Conservation (phyloP, 1,140 invertebrate species). For the Mercenaria mercenaria region DNA sequence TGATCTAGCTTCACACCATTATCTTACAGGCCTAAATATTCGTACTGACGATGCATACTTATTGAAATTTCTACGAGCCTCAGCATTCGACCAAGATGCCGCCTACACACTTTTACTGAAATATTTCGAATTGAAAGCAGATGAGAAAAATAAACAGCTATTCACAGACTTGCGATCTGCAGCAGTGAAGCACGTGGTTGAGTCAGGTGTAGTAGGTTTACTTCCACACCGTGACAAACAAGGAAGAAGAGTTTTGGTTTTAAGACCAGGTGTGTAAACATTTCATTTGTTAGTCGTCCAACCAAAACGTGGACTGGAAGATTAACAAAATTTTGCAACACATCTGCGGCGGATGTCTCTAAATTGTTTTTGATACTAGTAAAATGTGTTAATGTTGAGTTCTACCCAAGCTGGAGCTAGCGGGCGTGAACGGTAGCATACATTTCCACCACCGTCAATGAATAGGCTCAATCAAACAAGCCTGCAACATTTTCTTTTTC, state of each 20-base stretch:
- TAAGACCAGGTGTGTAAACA: conserved; percentile 85
- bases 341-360: too few species aligned
- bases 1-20: too few species aligned
- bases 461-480: too few species aligned
- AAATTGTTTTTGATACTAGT: too few species aligned
- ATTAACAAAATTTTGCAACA: too few species aligned
- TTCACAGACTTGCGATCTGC: conserved; percentile 90
- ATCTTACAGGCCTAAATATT: conserved; percentile 73
- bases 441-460: too few species aligned
- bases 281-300: background rate
- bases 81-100: conserved; percentile 93
- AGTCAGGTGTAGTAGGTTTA: conserved; percentile 92
- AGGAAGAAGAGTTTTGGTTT: conserved; percentile 92
- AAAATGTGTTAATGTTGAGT: too few species aligned
- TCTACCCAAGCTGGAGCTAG: too few species aligned
- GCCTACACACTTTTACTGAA: conserved; percentile 94
- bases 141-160: conserved; percentile 89
- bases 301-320: background rate
- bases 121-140: conserved; percentile 92
- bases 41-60: conserved; percentile 92
- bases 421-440: too few species aligned
- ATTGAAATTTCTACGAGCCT: conserved; percentile 92
- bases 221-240: conserved; percentile 91
- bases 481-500: too few species aligned
- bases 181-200: conserved; percentile 91